Conservation (phyloP, 2,113 vertebrate genomes). For the Indri indri region DNA sequence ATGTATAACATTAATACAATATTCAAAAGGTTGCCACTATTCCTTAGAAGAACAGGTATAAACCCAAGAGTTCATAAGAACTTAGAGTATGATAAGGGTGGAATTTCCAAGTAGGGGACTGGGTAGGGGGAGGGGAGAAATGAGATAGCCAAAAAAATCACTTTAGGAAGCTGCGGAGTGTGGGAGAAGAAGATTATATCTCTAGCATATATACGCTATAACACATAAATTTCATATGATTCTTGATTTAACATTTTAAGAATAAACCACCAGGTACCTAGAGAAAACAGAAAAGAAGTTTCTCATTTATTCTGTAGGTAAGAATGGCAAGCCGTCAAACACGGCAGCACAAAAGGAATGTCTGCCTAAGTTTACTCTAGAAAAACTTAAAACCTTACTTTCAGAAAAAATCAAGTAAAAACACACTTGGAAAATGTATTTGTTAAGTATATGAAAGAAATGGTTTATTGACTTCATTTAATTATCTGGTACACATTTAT, state of each 20-base stretch:
- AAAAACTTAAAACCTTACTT: conserved; percentile 47
- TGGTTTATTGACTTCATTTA: conserved; percentile 70
- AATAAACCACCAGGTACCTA: not conserved
- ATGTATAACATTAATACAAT: not conserved
- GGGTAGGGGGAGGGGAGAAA: not conserved
- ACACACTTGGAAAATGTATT: conserved; percentile 52
- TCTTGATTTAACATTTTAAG: not conserved
- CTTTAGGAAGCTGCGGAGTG: not conserved
- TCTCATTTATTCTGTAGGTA: not conserved
- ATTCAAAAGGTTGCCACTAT: not conserved
- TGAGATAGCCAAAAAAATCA: not conserved
- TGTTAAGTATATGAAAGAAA: conserved; percentile 63
- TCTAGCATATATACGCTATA: rapidly evolving
- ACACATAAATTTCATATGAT: not conserved
- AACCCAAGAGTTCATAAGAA: not conserved
- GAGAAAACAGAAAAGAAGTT: conserved; percentile 22
- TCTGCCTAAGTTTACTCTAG: not conserved
- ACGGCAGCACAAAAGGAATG: not conserved
- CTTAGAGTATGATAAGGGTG: not conserved
- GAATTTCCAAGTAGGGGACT: not conserved
- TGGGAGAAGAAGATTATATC: not conserved
- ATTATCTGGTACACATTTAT: conserved; percentile 69
- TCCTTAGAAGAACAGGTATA: not conserved
- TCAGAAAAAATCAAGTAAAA: conserved; percentile 18
- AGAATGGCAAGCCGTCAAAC: not conserved